Conservation (phyloP, 2,113 vertebrate genomes). For the Apaloderma vittatum region DNA sequence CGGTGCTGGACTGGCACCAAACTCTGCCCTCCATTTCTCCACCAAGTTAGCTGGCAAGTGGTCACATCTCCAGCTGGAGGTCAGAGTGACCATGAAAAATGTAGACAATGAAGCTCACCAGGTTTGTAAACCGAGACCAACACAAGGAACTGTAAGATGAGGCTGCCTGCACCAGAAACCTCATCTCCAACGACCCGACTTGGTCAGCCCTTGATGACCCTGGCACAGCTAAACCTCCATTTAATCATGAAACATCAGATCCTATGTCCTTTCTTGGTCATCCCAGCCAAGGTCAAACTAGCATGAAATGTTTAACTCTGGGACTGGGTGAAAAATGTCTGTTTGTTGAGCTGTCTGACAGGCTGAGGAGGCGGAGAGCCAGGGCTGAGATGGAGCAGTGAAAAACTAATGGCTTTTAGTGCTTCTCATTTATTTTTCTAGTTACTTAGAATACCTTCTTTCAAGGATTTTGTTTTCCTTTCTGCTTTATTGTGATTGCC, state of each 20-base stretch:
- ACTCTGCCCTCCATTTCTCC: not conserved
- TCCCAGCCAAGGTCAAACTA: not conserved
- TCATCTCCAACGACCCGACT: not conserved
- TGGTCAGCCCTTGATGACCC: not conserved
- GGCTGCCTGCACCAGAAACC: not conserved
- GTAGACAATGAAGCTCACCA: not conserved
- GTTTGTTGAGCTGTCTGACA: not conserved
- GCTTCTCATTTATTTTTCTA: not conserved
- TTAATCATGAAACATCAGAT: not conserved
- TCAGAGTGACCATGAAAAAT: not conserved
- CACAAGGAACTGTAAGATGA: not conserved
- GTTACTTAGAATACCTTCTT: not conserved
- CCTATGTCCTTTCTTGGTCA: not conserved
- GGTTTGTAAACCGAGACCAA: not conserved
- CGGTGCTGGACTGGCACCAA: not conserved
- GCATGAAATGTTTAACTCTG: not conserved
- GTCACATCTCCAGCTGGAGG: not conserved
- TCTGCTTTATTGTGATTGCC: not conserved
- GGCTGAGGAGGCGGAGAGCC: not conserved
- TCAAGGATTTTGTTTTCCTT: not conserved
- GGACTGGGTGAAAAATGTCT: not conserved
- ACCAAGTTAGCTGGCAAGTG: rapidly evolving
- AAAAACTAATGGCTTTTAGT: not conserved
- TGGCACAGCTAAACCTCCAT: not conserved
- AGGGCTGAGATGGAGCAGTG: not conserved